Evolutionary conservation across 92 coral and sea anemone species (phyloP).

Genomic region (Bergia sp.): DNA sequence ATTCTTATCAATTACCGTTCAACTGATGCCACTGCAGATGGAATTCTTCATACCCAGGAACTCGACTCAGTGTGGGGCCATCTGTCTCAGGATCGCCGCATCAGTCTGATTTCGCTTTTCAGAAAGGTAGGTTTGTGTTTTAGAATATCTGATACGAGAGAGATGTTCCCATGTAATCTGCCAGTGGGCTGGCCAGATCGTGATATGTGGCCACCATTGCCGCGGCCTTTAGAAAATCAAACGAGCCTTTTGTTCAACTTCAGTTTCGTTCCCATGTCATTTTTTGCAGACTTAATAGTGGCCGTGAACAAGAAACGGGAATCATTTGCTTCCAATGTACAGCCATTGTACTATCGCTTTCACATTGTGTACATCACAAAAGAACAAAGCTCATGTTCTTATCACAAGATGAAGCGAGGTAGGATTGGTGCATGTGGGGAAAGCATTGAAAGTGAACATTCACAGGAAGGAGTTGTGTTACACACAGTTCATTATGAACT

Average conservation of each 20-base stretch:
- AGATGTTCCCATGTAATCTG: slow-evolving; percentile 53
- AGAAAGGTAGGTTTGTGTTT: slow-evolving; percentile 47
- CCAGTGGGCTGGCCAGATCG: slow-evolving; percentile 62
- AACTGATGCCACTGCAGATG: slow-evolving; percentile 23
- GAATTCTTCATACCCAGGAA: slow-evolving; percentile 13
- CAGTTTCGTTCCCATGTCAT: slow-evolving; percentile 48
- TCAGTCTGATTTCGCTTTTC: slow-evolving; percentile 24
- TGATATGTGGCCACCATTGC: slow-evolving; percentile 52
- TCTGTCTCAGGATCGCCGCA: slow-evolving; percentile 16
- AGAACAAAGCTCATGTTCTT: background rate
- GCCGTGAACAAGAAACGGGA: slow-evolving; percentile 24
- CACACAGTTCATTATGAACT: slow-evolving; percentile 51
- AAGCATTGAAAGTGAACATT: background rate
- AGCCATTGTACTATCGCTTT: slow-evolving; percentile 58
- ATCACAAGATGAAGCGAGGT: background rate
- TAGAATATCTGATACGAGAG: slow-evolving; percentile 31
- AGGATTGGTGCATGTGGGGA: background rate
- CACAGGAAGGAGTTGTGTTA: background rate
- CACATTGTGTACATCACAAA: slow-evolving; percentile 51
- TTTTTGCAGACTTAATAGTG: slow-evolving; percentile 45
- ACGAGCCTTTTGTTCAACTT: slow-evolving; percentile 28
- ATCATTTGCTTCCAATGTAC: slow-evolving; percentile 34
- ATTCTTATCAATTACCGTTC: slow-evolving; percentile 39
- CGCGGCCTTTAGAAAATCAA: slow-evolving; percentile 37
- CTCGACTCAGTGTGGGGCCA: slow-evolving; percentile 32